Conservation (phyloP, 2,888 invertebrate genomes). For the Agrochola macilenta region DNA sequence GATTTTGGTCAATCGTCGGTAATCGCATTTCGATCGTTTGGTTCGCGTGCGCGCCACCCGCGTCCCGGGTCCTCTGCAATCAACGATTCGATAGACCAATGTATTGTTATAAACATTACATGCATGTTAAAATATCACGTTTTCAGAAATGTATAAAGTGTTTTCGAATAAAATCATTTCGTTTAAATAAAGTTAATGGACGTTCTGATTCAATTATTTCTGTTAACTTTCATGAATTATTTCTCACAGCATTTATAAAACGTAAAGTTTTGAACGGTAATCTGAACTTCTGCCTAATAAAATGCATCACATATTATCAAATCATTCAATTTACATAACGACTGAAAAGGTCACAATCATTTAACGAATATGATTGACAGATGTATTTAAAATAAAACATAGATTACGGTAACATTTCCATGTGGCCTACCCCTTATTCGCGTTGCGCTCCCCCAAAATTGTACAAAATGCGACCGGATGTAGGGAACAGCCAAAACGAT, state of each 20-base stretch:
- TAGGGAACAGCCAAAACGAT: conserved; percentile 79
- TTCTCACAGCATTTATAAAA: neutral
- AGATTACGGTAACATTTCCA: conserved; percentile 49
- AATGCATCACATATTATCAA: neutral
- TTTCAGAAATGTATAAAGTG: conserved; percentile 36
- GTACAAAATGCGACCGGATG: conserved; percentile 76
- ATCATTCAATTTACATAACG: conserved; percentile 6
- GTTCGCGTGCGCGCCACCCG: conserved; percentile 80
- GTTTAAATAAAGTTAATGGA: conserved; percentile 45
- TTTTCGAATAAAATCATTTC: conserved; percentile 17
- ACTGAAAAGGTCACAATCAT: conserved; percentile 15
- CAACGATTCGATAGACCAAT: conserved; percentile 82
- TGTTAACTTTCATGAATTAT: neutral
- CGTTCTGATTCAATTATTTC: conserved; percentile 9
- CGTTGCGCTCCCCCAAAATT: conserved; percentile 66
- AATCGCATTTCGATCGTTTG: conserved; percentile 76
- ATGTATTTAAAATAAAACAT: conserved; percentile 53
- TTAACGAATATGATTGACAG: conserved; percentile 51
- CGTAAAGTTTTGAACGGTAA: neutral
- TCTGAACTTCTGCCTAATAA: neutral
- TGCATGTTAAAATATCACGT: conserved; percentile 69
- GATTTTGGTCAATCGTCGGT: conserved; percentile 79
- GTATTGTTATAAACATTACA: conserved; percentile 73
- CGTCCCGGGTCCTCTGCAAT: conserved; percentile 76
- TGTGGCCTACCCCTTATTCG: conserved; percentile 51